These are phyloP conservation scores for Temnothorax rugatulus DNA, from an alignment of 2,888 invertebrate species.

Conservation along the genomic window DNA sequence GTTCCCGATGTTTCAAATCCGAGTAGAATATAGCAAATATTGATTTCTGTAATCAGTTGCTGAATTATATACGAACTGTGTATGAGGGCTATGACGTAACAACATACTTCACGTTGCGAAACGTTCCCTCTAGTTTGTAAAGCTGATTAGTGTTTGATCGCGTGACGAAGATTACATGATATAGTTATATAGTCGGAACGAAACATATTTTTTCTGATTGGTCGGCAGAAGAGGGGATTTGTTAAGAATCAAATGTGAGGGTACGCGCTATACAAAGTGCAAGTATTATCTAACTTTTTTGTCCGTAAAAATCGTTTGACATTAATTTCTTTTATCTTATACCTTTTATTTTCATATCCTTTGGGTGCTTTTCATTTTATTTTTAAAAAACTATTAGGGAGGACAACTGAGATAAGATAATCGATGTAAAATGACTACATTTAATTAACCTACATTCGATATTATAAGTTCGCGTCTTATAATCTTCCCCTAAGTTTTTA, in stretches of 20 bases:
- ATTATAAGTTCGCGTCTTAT: not conserved
- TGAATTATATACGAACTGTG: not conserved
- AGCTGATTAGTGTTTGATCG: not conserved
- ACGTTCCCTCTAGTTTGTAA: not conserved
- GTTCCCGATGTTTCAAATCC: not conserved
- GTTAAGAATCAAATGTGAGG: not conserved
- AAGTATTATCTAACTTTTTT: not conserved
- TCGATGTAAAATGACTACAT: not conserved
- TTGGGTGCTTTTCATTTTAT: not conserved
- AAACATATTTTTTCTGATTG: not conserved
- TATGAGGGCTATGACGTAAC: not conserved
- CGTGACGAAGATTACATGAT: conserved; percentile 9
- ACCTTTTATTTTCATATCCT: not conserved
- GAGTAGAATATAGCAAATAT: not conserved
- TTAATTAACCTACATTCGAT: not conserved
- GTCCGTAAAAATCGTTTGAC: not conserved
- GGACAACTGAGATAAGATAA: not conserved
- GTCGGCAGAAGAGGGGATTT: not conserved
- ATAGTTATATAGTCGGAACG: not conserved
- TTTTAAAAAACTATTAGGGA: not conserved
- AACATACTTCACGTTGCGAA: conserved; percentile 14
- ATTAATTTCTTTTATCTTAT: not conserved
- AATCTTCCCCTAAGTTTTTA: not conserved
- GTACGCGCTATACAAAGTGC: not conserved
- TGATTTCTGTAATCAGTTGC: conserved; percentile 2